Percentiles rank a stretch among this genome's conserved stretches.
These are phyloP conservation scores for Acanthochromis polyacanthus DNA, from an alignment of 2,113 vertebrate species.

Conservation along the genomic window DNA sequence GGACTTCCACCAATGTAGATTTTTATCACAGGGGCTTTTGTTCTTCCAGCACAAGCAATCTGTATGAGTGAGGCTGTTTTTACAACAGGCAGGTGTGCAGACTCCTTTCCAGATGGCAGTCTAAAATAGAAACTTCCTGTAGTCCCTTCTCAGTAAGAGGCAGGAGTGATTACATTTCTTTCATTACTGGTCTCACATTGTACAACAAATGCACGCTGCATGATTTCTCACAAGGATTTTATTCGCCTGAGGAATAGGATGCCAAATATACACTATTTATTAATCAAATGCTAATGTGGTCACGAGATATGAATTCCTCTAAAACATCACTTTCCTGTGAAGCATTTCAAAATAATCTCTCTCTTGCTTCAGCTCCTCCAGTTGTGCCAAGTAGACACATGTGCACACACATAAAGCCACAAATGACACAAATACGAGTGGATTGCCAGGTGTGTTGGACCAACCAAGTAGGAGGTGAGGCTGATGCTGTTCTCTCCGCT, in stretches of 20 bases:
- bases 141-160: conserved; percentile 58
- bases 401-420: conserved; percentile 5
- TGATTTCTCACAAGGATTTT: conserved; percentile 26
- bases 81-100: conserved; percentile 79
- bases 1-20: conserved; percentile 30
- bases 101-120: conserved; percentile 71
- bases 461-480: conserved; percentile 43
- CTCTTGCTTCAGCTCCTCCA: conserved; percentile 21
- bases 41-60: conserved; percentile 62
- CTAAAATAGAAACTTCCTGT: conserved; percentile 76
- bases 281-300: conserved; percentile 46
- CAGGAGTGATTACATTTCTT: conserved; percentile 66
- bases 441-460: conserved; percentile 45
- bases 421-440: conserved; percentile 29
- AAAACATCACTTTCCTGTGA: conserved; percentile 3
- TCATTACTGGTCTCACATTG: conserved; percentile 56
- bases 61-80: conserved; percentile 68
- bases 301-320: conserved; percentile 19
- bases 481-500: conserved; percentile 37
- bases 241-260: conserved; percentile 35
- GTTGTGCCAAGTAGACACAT: conserved; percentile 15
- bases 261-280: conserved; percentile 37
- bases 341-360: conserved; percentile 34
- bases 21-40: conserved; percentile 54
- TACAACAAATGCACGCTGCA: conserved; percentile 28